Evolutionary conservation across 2,888 invertebrate genomes (phyloP), one percentile per base, ranked within the genome.

Genomic region (Bembecia ichneumoniformis): DNA sequence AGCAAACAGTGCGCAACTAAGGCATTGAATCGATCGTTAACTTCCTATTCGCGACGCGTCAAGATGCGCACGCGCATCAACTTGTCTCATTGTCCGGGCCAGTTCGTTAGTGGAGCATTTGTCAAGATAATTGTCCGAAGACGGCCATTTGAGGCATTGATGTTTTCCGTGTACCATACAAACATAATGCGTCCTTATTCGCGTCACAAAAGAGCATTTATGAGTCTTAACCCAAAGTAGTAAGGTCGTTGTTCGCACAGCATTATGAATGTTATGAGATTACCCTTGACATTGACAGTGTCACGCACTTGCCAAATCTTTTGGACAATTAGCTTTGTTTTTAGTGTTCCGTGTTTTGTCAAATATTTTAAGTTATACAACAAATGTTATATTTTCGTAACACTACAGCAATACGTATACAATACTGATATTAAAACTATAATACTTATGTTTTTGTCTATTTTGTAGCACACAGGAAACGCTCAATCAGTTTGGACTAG

Each of bases 31-130:
- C 62, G 67, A 72, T 79, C 74, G 73, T 79, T 77, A 80, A 71
- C 74, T 75, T 68, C 69, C 73, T 74, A 76, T 80, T 75, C 65
- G 69, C 60, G 57, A 54, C 64, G 64, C 64, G 68, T 75, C 74
- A 73, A 67, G 66, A 66, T 67, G 67, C 65, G 64, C 62, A 47
- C 50, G 52, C 50, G 66, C 72, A 64, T 73, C 63, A 68, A 72
- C 60, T 72, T 67, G 72, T 66, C 64, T 65, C 62, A 60, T 64
- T 28, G 71, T 71, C 73, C 72, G 70, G 61, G 58, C 55, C 56
- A 58, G 71, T 80, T 82, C 82, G 77, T 81, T 82, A 82, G 80
- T 65, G 57, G 66, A 71, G 72, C 76, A 82, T 83, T 83, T 81
- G 82, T 82, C 77, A 79, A 77, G 76, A 79, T 79, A 81, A 81